Conservation (phyloP, 2,113 vertebrate species). For the Jaculus jaculus region DNA sequence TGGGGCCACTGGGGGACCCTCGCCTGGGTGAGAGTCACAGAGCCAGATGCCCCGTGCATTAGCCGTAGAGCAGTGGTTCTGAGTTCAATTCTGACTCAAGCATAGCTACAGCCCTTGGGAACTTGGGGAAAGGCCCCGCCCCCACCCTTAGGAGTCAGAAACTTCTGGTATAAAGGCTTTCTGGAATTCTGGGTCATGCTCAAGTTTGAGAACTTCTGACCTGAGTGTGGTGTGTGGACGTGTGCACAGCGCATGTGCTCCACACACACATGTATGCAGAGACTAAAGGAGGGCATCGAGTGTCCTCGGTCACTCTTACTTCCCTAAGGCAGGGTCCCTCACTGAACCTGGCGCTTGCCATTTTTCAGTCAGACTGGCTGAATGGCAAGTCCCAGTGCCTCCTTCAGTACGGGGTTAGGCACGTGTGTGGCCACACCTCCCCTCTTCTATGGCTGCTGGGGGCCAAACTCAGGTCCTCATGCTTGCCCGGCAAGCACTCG, state of each 20-base stretch:
- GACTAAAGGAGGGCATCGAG: too few relatives aligned
- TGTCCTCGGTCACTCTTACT: too few relatives aligned
- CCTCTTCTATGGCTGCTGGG: background rate
- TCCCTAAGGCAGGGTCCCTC: background rate
- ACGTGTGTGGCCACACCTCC: background rate
- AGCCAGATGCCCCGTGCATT: accelerated
- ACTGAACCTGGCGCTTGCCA: background rate
- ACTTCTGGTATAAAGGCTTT: background rate
- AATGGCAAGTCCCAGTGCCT: background rate
- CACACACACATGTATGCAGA: too few relatives aligned
- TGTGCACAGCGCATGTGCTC: too few relatives aligned
- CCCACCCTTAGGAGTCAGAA: background rate
- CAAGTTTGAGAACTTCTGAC: background rate
- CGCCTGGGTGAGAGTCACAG: background rate
- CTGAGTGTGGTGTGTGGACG: too few relatives aligned
- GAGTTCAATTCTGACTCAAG: background rate
- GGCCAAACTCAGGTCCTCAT: too few relatives aligned
- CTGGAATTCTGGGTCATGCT: background rate
- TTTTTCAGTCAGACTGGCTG: too few relatives aligned
- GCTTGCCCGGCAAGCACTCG: too few relatives aligned
- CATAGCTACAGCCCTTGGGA: background rate
- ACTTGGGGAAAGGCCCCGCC: background rate
- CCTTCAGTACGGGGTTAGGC: background rate
- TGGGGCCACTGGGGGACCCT: background rate
- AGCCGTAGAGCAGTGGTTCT: background rate